A percentile compares a stretch with the other conserved stretches of the same genome.
Evolutionary conservation across 2,113 vertebrate genomes (phyloP).

Genomic region (Eublepharis macularius): DNA sequence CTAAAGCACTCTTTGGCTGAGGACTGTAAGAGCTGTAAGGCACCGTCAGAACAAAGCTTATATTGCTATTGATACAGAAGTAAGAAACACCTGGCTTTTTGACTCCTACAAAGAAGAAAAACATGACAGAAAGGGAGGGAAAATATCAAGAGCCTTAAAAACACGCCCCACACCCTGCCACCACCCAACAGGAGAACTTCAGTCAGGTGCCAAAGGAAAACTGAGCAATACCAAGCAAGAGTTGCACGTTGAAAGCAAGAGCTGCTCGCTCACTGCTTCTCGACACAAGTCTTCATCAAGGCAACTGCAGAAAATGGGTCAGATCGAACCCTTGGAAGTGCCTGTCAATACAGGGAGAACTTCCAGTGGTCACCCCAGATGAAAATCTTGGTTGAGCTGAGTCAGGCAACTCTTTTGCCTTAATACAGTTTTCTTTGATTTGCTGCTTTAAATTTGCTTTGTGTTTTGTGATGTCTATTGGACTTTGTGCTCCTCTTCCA

Average conservation of each 20-base stretch:
- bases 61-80: not conserved
- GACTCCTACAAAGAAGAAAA: not conserved
- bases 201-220: no score
- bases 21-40: not conserved
- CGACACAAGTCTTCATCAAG: not conserved
- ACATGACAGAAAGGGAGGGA: not conserved
- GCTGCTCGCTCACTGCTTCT: no score
- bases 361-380: not conserved
- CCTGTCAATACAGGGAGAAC: no score
- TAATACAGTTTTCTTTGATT: not conserved
- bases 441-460: not conserved
- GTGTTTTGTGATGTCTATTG: not conserved
- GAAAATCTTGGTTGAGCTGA: not conserved
- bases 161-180: no score
- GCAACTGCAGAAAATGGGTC: not conserved
- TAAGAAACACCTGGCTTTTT: not conserved
- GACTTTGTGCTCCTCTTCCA: not conserved
- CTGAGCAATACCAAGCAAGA: no score
- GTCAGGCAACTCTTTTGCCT: not conserved
- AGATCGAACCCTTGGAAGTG: no score
- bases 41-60: not conserved
- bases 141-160: no score
- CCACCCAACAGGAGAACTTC: no score
- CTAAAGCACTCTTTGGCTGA: not conserved
- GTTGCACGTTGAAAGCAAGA: no score